These are phyloP conservation scores for Channa argus DNA, from an alignment of 2,113 vertebrate genomes.

Conservation along the genomic window DNA sequence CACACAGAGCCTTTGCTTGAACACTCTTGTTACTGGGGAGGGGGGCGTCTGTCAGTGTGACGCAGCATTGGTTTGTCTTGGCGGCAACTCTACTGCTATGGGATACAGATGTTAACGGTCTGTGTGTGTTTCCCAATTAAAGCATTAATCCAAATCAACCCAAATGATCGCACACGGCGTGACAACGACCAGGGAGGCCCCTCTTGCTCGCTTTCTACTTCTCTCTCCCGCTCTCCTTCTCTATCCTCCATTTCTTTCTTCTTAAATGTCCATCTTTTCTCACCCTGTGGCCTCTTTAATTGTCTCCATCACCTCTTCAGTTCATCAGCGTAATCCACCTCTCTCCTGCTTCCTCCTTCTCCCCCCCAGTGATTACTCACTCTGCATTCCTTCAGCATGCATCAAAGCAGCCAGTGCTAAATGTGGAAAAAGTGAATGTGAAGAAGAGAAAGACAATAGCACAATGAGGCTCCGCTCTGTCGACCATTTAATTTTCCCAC, in stretches of 20 bases:
- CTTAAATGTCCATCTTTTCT: conserved; percentile 72
- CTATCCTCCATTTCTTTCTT: conserved; percentile 58
- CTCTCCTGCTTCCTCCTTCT: conserved; percentile 32
- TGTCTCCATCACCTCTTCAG: conserved; percentile 78
- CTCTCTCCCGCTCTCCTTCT: conserved; percentile 36
- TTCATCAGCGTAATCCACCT: conserved; percentile 73
- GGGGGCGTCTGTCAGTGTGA: conserved; percentile 74
- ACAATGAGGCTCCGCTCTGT: conserved; percentile 66
- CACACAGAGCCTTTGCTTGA: conserved; percentile 55
- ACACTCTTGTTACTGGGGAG: conserved; percentile 68
- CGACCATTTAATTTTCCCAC: conserved; percentile 66
- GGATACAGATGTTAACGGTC: conserved; percentile 83
- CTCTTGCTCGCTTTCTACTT: conserved; percentile 50
- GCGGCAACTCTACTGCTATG: conserved; percentile 73
- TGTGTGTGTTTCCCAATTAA: conserved; percentile 85
- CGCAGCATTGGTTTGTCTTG: conserved; percentile 82
- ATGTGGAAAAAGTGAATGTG: conserved; percentile 85
- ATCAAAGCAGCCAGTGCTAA: conserved; percentile 81
- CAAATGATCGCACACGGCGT: conserved; percentile 77
- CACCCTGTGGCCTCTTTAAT: conserved; percentile 78
- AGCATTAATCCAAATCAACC: conserved; percentile 87
- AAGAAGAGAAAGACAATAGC: conserved; percentile 69
- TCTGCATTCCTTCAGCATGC: conserved; percentile 77
- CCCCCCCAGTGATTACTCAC: conserved; percentile 73
- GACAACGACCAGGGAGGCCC: conserved; percentile 70